phyloP scores from a whole-genome alignment of 2,888 invertebrate species.

The Hirtodrosophila duncani region DNA sequence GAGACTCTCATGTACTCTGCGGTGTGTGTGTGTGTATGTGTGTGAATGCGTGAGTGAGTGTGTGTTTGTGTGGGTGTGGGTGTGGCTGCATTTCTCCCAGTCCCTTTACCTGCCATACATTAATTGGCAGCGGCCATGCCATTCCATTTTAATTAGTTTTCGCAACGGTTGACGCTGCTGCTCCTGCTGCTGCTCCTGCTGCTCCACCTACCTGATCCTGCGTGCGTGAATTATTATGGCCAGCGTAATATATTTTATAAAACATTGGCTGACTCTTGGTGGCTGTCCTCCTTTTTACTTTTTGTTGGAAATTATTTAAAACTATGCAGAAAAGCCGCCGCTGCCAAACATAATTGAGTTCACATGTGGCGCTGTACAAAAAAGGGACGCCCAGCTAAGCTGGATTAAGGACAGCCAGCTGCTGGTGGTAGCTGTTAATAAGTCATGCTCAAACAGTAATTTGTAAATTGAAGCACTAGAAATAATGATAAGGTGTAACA shows the following conservation, averaged over 20 bases:
- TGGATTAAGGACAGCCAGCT: conserved; percentile 1
- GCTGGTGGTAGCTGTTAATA: no score
- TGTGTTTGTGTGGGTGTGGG: no score
- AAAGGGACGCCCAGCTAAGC: conserved; percentile 1
- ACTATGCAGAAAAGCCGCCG: conserved; percentile 32
- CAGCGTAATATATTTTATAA: conserved; percentile 59
- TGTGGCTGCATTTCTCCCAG: conserved; percentile 16
- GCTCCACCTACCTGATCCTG: conserved; percentile 14
- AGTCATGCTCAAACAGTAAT: no score
- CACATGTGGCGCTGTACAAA: conserved; percentile 47
- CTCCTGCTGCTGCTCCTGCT: conserved; percentile 12
- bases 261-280: conserved; percentile 36
- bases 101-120: conserved; percentile 49
- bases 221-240: conserved; percentile 61
- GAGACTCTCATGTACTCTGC: conserved; percentile 33
- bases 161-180: conserved; percentile 57
- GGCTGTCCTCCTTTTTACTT: background rate
- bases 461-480: no score
- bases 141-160: conserved; percentile 71
- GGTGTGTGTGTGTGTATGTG: no score
- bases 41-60: no score
- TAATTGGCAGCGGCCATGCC: conserved; percentile 69
- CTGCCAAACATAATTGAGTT: conserved; percentile 67
- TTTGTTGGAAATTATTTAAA: conserved; percentile 50
- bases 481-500: no score